Evolutionary conservation across 2,797 vertebrate species (phyloP).

Genomic region (Acrossocheilus wenchowensis): DNA sequence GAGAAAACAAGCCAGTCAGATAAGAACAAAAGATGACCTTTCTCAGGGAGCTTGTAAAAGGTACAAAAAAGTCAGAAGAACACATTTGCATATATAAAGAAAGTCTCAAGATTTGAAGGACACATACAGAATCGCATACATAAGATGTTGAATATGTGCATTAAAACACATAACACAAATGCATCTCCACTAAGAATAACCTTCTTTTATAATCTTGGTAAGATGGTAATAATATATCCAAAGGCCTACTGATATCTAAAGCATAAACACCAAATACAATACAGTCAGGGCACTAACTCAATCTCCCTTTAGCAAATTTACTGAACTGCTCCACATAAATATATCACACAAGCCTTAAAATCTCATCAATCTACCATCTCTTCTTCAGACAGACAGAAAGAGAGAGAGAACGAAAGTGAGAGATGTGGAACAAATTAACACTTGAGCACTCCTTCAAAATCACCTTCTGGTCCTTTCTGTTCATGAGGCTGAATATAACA

Average conservation of each 20-base stretch:
- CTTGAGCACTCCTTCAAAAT: neutral
- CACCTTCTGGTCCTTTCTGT: neutral
- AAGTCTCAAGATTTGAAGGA: neutral
- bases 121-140: neutral
- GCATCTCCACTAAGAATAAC: conserved; percentile 20
- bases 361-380: neutral
- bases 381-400: neutral
- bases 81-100: neutral
- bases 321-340: neutral
- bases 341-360: neutral
- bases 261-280: conserved; percentile 41
- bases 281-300: neutral
- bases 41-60: conserved; percentile 25
- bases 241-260: conserved; percentile 27
- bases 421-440: neutral
- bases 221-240: conserved; percentile 27
- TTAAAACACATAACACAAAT: conserved; percentile 2
- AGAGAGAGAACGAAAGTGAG: neutral
- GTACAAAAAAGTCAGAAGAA: neutral
- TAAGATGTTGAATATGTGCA: neutral
- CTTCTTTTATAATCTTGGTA: conserved; percentile 34
- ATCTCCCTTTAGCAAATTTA: conserved; percentile 21
- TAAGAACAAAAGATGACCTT: conserved; percentile 54
- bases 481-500: neutral
- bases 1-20: conserved; percentile 42